phyloP scores from a whole-genome alignment of 2,797 vertebrate species.

The Xyrichtys novacula region DNA sequence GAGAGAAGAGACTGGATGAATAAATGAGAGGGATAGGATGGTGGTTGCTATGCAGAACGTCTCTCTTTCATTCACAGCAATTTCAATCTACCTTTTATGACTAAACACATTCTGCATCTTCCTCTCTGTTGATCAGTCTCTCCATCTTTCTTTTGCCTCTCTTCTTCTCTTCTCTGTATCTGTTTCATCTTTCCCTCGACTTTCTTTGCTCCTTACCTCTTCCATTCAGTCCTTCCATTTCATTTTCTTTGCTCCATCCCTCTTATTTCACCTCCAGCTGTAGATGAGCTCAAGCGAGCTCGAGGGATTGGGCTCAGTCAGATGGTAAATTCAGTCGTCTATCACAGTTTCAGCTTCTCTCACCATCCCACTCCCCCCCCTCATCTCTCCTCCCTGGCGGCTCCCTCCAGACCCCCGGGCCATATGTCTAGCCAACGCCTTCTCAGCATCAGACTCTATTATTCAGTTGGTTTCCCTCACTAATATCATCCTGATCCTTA shows the following conservation, averaged over 20 bases:
- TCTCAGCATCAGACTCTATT: conserved; percentile 62
- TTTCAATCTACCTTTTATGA: background rate
- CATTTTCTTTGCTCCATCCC: background rate
- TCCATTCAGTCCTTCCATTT: conserved; percentile 9
- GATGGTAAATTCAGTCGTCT: conserved; percentile 41
- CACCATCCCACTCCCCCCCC: background rate
- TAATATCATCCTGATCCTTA: conserved; percentile 36
- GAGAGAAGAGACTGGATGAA: conserved; percentile 57
- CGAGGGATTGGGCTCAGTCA: conserved; percentile 16
- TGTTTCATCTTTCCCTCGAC: background rate
- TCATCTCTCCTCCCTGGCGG: conserved; percentile 3
- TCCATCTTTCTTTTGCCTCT: conserved; percentile 7
- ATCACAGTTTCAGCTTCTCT: conserved; percentile 8
- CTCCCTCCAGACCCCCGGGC: conserved; percentile 49
- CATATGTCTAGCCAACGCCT: conserved; percentile 69
- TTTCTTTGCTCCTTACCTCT: conserved; percentile 5
- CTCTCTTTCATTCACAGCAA: conserved; percentile 7
- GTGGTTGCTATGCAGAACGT: conserved; percentile 47
- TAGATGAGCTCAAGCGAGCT: conserved; percentile 34
- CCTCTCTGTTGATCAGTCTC: background rate
- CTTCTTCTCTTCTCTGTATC: background rate
- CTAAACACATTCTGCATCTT: background rate
- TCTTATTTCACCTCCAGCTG: conserved; percentile 11
- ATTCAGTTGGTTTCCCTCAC: conserved; percentile 52
- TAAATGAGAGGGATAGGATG: conserved; percentile 12